phyloP scores from a whole-genome alignment of 2,888 invertebrate genomes.

The Cryptus viduatorius region DNA sequence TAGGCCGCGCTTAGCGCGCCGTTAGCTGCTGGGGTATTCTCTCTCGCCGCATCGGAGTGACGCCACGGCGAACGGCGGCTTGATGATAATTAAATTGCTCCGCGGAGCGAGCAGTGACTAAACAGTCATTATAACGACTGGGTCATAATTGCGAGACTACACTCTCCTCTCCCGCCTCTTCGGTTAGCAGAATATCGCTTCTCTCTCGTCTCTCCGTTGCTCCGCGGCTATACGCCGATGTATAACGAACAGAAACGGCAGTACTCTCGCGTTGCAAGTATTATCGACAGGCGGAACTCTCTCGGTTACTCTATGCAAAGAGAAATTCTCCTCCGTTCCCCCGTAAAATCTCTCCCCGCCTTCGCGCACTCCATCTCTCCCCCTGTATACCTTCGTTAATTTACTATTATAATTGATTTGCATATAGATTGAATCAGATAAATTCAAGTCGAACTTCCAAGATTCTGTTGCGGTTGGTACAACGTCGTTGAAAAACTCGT shows the following conservation, averaged over 20 bases:
- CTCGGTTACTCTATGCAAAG: slow-evolving; percentile 40
- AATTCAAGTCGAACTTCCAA: slow-evolving; percentile 73
- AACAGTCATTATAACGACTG: slow-evolving; percentile 82
- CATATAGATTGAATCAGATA: slow-evolving; percentile 83
- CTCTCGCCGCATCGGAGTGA: slow-evolving; percentile 31
- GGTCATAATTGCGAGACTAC: slow-evolving; percentile 80
- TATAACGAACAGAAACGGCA: slow-evolving; percentile 73
- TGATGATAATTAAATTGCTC: slow-evolving; percentile 82
- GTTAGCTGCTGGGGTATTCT: slow-evolving; percentile 33
- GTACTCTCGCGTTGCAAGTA: slow-evolving; percentile 68
- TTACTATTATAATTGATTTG: slow-evolving; percentile 83
- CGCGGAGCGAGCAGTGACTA: slow-evolving; percentile 79
- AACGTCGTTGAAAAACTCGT: slow-evolving; percentile 6
- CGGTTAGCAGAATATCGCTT: slow-evolving; percentile 3
- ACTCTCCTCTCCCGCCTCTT: slow-evolving; percentile 27
- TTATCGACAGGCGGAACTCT: slow-evolving; percentile 72
- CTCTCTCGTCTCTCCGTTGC: slow-evolving; percentile 1
- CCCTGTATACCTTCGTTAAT: slow-evolving; percentile 75
- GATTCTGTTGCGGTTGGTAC: slow-evolving; percentile 27
- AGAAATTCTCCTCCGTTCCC: slow-evolving; percentile 11
- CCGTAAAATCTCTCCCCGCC: background rate
- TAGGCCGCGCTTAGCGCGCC: slow-evolving; percentile 62
- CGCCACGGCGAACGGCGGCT: slow-evolving; percentile 66
- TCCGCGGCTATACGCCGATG: slow-evolving; percentile 9
- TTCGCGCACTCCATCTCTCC: background rate